These are phyloP conservation scores for Euclidia mi DNA, from an alignment of 2,888 invertebrate genomes.

Conservation along the genomic window DNA sequence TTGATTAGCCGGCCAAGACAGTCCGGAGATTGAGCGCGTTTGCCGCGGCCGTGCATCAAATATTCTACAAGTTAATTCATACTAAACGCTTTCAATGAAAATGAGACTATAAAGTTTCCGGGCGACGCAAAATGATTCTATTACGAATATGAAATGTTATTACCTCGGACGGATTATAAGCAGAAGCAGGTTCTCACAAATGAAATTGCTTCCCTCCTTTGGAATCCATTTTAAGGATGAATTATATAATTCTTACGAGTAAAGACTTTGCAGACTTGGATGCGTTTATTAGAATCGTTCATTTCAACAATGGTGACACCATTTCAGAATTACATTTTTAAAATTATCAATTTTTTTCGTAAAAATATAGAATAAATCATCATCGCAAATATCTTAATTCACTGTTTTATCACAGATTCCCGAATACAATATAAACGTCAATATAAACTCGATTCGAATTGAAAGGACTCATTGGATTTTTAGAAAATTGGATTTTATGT, in stretches of 20 bases:
- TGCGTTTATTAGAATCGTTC: slow-evolving; percentile 72
- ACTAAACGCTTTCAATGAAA: slow-evolving; percentile 89
- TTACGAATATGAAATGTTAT: slow-evolving; percentile 90
- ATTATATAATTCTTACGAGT: slow-evolving; percentile 88
- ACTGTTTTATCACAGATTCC: slow-evolving; percentile 39
- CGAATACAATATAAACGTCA: slow-evolving; percentile 39
- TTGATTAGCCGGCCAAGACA: slow-evolving; percentile 73
- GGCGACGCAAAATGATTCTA: slow-evolving; percentile 89
- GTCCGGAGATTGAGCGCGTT: slow-evolving; percentile 83
- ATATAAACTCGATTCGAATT: slow-evolving; percentile 50
- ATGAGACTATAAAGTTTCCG: slow-evolving; percentile 89
- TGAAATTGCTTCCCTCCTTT: slow-evolving; percentile 89
- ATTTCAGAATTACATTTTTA: slow-evolving; percentile 16
- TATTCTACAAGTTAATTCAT: slow-evolving; percentile 88
- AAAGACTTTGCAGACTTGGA: slow-evolving; percentile 84
- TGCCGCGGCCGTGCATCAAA: slow-evolving; percentile 82
- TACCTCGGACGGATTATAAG: slow-evolving; percentile 90
- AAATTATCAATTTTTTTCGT: not conserved
- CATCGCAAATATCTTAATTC: slow-evolving; percentile 36
- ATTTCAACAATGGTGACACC: slow-evolving; percentile 34
- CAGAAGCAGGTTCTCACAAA: slow-evolving; percentile 89
- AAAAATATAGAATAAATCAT: not conserved
- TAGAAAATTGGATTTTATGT: slow-evolving; percentile 60
- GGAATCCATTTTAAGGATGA: slow-evolving; percentile 89
- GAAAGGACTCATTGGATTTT: slow-evolving; percentile 55